Percentiles rank a stretch among this genome's conserved stretches.
phyloP scores from a whole-genome alignment of 2,888 invertebrate species.

The Lasioglossum lativentre region DNA sequence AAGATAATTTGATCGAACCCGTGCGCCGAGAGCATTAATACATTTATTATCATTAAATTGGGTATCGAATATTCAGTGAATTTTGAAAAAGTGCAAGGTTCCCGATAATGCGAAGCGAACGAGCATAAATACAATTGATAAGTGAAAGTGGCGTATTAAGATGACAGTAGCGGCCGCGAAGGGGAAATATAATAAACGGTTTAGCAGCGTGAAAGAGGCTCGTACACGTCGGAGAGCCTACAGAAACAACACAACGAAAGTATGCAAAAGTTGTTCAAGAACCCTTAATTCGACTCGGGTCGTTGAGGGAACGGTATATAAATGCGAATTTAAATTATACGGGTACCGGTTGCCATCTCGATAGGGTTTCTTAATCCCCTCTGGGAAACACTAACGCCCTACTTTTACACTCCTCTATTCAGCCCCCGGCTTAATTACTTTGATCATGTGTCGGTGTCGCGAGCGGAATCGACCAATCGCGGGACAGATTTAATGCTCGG shows the following conservation, averaged over 20 bases:
- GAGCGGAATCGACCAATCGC: slow-evolving; percentile 61
- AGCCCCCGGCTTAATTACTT: slow-evolving; percentile 77
- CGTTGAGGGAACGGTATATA: slow-evolving; percentile 33
- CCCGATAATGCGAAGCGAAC: too few species aligned
- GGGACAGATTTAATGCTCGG: slow-evolving; percentile 35
- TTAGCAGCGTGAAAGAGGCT: not conserved
- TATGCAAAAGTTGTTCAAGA: slow-evolving; percentile 9
- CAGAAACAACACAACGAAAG: slow-evolving; percentile 15
- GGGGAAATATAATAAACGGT: not conserved
- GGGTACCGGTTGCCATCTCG: slow-evolving; percentile 70
- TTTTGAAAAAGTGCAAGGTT: not conserved
- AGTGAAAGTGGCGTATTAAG: not conserved
- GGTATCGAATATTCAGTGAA: not conserved
- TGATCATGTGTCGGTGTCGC: slow-evolving; percentile 75
- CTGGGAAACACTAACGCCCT: slow-evolving; percentile 80
- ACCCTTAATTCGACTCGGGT: slow-evolving; percentile 5
- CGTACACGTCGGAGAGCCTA: not conserved
- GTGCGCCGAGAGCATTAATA: too few species aligned
- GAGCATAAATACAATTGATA: not conserved
- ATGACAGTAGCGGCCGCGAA: not conserved
- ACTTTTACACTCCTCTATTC: slow-evolving; percentile 74
- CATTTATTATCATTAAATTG: not conserved
- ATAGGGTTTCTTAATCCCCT: slow-evolving; percentile 83
- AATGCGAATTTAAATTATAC: slow-evolving; percentile 79
- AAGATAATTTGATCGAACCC: too few species aligned